phyloP scores from a whole-genome alignment of 2,888 invertebrate species.

The Anarsia innoxiella region DNA sequence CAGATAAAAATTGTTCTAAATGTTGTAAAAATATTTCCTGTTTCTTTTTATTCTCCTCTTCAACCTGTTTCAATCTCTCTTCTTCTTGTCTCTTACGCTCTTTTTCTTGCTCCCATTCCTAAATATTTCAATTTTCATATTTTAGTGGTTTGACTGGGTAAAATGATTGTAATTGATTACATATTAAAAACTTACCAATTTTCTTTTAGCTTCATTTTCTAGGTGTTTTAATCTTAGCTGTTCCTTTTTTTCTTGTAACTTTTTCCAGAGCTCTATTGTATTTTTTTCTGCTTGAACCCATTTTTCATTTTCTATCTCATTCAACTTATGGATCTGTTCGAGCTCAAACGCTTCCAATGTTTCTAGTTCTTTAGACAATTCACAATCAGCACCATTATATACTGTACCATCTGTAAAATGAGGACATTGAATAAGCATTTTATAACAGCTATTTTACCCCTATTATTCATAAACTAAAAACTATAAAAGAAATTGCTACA shows the following conservation, averaged over 20 bases:
- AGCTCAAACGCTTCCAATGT: conserved; percentile 66
- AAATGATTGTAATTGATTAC: not conserved
- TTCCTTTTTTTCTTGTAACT: conserved; percentile 74
- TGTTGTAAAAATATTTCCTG: conserved; percentile 53
- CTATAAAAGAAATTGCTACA: not conserved
- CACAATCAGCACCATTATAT: conserved; percentile 40
- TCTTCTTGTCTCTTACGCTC: conserved; percentile 69
- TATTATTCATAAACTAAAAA: not conserved
- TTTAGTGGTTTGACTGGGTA: not conserved
- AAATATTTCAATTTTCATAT: conserved; percentile 21
- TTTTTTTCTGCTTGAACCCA: conserved; percentile 81
- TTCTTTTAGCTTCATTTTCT: conserved; percentile 75
- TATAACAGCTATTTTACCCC: not conserved
- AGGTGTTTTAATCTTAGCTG: conserved; percentile 72
- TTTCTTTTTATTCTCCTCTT: conserved; percentile 69
- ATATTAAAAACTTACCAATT: conserved; percentile 37
- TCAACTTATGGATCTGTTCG: conserved; percentile 71
- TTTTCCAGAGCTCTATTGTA: conserved; percentile 78
- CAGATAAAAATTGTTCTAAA: conserved; percentile 56
- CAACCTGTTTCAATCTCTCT: conserved; percentile 69
- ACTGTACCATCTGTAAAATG: conserved; percentile 15
- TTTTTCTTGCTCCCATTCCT: conserved; percentile 83
- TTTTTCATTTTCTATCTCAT: conserved; percentile 73
- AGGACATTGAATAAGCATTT: not conserved
- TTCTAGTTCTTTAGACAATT: conserved; percentile 71